Evolutionary conservation across 2,797 vertebrate species (phyloP).

Genomic region (Molossus alvarezi): DNA sequence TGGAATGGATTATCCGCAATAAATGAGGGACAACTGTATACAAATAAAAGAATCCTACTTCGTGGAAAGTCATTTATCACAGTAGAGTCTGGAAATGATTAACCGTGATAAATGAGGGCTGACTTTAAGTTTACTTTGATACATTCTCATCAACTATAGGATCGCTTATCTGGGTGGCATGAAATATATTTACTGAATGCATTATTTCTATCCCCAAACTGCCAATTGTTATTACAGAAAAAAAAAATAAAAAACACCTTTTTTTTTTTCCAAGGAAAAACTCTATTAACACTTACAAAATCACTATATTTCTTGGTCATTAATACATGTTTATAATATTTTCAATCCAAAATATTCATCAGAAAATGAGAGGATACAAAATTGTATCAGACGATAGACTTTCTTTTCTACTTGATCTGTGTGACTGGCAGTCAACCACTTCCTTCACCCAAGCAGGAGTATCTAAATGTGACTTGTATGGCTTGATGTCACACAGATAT

Average conservation of each 20-base stretch:
- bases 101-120: too few species aligned
- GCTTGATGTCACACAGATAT: conserved; percentile 5
- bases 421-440: background rate
- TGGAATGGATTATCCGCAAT: too few species aligned
- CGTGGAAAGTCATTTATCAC: too few species aligned
- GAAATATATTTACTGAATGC: conserved; percentile 82
- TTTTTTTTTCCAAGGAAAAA: conserved; percentile 58
- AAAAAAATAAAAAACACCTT: background rate
- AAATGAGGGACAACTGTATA: too few species aligned
- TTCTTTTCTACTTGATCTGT: background rate
- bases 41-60: too few species aligned
- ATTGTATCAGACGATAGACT: background rate
- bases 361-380: conserved; percentile 41
- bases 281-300: conserved; percentile 55
- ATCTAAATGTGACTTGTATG: background rate
- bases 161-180: conserved; percentile 52
- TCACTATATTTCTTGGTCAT: background rate
- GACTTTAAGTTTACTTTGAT: conserved; percentile 80
- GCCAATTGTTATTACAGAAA: conserved; percentile 40
- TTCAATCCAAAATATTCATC: conserved; percentile 32
- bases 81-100: too few species aligned
- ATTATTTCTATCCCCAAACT: conserved; percentile 76
- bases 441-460: background rate
- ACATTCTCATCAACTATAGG: conserved; percentile 81
- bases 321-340: background rate